phyloP scores from a whole-genome alignment of 1,140 invertebrate genomes.

The Drosophila guanche region DNA sequence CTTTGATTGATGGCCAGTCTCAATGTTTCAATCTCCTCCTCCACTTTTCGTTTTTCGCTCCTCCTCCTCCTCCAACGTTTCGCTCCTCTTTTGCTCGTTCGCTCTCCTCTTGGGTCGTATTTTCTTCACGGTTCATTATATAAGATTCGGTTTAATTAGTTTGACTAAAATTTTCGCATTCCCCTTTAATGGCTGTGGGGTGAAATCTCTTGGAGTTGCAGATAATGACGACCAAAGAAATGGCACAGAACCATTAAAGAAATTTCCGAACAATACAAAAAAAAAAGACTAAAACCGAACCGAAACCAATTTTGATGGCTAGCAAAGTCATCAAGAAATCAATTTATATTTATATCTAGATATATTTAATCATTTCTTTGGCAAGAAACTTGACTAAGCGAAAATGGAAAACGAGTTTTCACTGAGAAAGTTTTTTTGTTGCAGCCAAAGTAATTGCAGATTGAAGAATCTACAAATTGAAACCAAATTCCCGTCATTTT shows the following conservation, averaged over 20 bases:
- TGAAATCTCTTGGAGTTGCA: slow-evolving; percentile 55
- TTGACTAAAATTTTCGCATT: slow-evolving; percentile 51
- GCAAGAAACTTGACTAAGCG: slow-evolving; percentile 30
- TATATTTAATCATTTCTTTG: slow-evolving; percentile 24
- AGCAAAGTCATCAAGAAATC: slow-evolving; percentile 43
- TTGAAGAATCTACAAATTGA: slow-evolving; percentile 51
- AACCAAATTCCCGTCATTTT: slow-evolving; percentile 45
- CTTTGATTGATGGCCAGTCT: slow-evolving; percentile 68
- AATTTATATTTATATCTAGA: slow-evolving; percentile 36
- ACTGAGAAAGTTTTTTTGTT: slow-evolving; percentile 47
- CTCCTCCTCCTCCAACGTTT: background rate
- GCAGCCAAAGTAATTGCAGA: slow-evolving; percentile 41
- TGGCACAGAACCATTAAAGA: slow-evolving; percentile 61
- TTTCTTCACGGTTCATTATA: slow-evolving; percentile 65
- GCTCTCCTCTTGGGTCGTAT: slow-evolving; percentile 30
- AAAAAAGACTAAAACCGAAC: slow-evolving; percentile 19
- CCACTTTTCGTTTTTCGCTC: slow-evolving; percentile 32
- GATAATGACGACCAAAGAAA: slow-evolving; percentile 60
- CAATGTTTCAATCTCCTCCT: slow-evolving; percentile 47
- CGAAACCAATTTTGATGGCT: slow-evolving; percentile 48
- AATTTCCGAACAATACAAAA: slow-evolving; percentile 39
- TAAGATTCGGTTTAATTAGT: slow-evolving; percentile 73
- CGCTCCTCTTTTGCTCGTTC: slow-evolving; percentile 32
- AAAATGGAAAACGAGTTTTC: slow-evolving; percentile 45
- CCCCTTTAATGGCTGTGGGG: slow-evolving; percentile 58